phyloP scores from a whole-genome alignment of 2,888 invertebrate genomes.

The Ectobius pallidus region DNA sequence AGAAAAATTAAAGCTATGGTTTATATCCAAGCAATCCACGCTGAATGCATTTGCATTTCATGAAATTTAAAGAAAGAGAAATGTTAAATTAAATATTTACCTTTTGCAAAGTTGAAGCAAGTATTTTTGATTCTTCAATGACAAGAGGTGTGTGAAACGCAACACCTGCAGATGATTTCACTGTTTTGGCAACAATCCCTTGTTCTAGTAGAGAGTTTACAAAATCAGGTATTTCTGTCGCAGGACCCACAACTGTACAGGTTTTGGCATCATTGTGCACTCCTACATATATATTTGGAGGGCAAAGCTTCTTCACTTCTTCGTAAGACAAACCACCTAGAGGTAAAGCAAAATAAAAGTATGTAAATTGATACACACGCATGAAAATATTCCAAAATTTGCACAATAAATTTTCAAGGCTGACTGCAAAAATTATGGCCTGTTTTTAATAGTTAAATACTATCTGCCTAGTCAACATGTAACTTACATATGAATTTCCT shows the following conservation, averaged over 20 bases:
- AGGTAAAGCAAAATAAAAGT: neutral
- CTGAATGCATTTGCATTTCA: no score
- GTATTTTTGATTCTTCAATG: conserved; percentile 61
- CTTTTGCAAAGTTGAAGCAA: neutral
- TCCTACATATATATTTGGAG: conserved; percentile 79
- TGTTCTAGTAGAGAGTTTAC: conserved; percentile 69
- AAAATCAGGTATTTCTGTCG: conserved; percentile 68
- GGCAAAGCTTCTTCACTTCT: conserved; percentile 71
- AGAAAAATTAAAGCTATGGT: no score
- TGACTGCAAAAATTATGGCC: no score
- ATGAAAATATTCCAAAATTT: no score
- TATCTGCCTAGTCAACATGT: no score
- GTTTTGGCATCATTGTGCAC: conserved; percentile 88
- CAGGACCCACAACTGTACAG: conserved; percentile 87
- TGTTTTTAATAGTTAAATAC: no score
- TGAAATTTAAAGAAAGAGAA: no score
- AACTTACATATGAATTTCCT: no score
- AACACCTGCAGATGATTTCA: conserved; percentile 81
- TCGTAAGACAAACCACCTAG: conserved; percentile 74
- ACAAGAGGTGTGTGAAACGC: conserved; percentile 91
- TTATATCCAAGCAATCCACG: no score
- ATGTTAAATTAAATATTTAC: neutral
- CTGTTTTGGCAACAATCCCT: conserved; percentile 80
- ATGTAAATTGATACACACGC: neutral
- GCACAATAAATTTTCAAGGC: no score